Evolutionary conservation across 1,140 invertebrate genomes (phyloP).

Genomic region (Stratiolaelaps scimitus): DNA sequence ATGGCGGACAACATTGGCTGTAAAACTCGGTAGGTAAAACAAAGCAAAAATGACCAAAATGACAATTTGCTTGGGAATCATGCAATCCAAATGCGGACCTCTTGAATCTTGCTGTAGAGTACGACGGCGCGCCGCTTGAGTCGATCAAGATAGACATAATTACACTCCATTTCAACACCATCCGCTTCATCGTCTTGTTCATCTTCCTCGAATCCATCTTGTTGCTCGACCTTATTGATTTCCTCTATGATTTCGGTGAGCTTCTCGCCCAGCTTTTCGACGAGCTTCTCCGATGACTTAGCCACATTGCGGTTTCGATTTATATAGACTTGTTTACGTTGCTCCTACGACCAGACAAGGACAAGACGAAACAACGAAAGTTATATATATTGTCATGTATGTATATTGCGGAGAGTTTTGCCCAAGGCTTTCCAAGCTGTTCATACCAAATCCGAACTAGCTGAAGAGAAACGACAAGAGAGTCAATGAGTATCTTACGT

Average conservation of each 20-base stretch:
- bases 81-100: background rate
- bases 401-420: too few relatives aligned
- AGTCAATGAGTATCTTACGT: background rate
- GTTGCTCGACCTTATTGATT: background rate
- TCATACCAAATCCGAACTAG: too few relatives aligned
- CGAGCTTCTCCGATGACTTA: background rate
- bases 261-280: background rate
- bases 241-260: background rate
- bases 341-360: background rate
- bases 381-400: too few relatives aligned
- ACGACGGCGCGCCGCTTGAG: background rate
- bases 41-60: too few relatives aligned
- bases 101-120: slow-evolving; percentile 9
- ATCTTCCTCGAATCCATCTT: slow-evolving; percentile 11
- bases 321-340: background rate
- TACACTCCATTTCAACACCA: background rate
- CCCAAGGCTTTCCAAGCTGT: too few relatives aligned
- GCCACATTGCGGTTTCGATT: background rate
- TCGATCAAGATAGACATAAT: slow-evolving; percentile 9
- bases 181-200: background rate
- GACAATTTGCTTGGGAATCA: too few relatives aligned
- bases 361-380: background rate
- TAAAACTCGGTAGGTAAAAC: too few relatives aligned
- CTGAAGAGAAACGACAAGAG: background rate
- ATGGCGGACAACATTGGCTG: too few relatives aligned